phyloP scores from a whole-genome alignment of 2,113 vertebrate species.

The Prunella himalayana region DNA sequence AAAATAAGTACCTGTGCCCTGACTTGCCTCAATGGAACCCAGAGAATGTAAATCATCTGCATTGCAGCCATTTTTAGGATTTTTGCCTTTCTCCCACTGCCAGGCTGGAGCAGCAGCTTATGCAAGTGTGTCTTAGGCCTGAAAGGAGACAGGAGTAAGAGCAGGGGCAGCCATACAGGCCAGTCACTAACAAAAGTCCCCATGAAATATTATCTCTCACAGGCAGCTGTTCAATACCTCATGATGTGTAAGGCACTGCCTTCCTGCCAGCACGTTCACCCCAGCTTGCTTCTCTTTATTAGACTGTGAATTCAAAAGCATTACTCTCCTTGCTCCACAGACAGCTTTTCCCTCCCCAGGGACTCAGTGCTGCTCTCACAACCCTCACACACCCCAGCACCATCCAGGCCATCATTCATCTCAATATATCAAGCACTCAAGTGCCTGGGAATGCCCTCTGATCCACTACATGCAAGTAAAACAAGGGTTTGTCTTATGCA shows the following conservation, averaged over 20 bases:
- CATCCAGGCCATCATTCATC: neutral
- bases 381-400: neutral
- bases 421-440: neutral
- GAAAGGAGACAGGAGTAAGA: neutral
- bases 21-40: neutral
- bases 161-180: neutral
- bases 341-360: neutral
- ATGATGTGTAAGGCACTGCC: neutral
- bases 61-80: slow-evolving; percentile 15
- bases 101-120: neutral
- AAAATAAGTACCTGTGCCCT: slow-evolving; percentile 3
- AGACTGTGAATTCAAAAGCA: neutral
- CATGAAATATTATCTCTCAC: slow-evolving; percentile 26
- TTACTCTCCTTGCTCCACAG: neutral
- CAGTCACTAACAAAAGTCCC: neutral
- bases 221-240: slow-evolving; percentile 41
- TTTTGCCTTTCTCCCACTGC: neutral
- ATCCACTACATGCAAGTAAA: neutral
- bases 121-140: neutral
- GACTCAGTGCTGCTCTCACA: neutral
- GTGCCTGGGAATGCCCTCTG: neutral
- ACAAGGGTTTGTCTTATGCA: neutral
- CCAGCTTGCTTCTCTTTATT: neutral
- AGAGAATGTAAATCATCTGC: neutral
- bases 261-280: neutral